Percentiles rank a stretch among this genome's conserved stretches.
phyloP scores from a whole-genome alignment of 2,888 invertebrate species.

The Dilophus febrilis region DNA sequence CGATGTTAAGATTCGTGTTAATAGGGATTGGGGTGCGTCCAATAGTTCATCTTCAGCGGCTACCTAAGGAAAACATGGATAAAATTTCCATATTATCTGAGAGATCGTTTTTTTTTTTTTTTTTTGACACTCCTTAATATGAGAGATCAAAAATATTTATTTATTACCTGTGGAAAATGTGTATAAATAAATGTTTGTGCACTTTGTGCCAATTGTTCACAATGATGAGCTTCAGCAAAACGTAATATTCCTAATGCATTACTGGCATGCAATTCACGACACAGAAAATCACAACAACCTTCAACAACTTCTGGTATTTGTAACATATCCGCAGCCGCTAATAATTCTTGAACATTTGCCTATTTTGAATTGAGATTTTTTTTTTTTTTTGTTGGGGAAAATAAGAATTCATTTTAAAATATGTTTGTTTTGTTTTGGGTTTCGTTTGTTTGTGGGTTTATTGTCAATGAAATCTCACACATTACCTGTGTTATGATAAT shows the following conservation, averaged over 20 bases:
- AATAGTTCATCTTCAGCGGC: constrained; percentile 67
- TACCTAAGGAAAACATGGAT: no score
- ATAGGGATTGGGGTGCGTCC: constrained; percentile 59
- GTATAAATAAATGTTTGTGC: constrained; percentile 68
- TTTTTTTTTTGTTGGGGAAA: no score
- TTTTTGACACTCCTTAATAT: neutral
- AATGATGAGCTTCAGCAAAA: constrained; percentile 81
- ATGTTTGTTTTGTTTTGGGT: no score
- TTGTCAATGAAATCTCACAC: constrained; percentile 1
- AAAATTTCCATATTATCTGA: no score
- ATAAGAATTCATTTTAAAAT: neutral
- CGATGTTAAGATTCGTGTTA: constrained; percentile 62
- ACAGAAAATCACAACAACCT: constrained; percentile 70
- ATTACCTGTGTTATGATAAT: constrained; percentile 30
- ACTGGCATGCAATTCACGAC: constrained; percentile 65
- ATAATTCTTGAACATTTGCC: constrained; percentile 72
- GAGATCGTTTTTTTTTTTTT: no score
- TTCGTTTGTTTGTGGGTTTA: neutral
- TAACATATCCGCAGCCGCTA: constrained; percentile 83
- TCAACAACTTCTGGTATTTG: constrained; percentile 67
- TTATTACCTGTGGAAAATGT: constrained; percentile 60
- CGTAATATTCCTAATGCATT: constrained; percentile 82
- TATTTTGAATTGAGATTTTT: constrained; percentile 11
- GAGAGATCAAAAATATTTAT: neutral
- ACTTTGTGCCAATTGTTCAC: constrained; percentile 55